phyloP scores from a whole-genome alignment of 2,113 vertebrate species.

The Leucosticte australis region DNA sequence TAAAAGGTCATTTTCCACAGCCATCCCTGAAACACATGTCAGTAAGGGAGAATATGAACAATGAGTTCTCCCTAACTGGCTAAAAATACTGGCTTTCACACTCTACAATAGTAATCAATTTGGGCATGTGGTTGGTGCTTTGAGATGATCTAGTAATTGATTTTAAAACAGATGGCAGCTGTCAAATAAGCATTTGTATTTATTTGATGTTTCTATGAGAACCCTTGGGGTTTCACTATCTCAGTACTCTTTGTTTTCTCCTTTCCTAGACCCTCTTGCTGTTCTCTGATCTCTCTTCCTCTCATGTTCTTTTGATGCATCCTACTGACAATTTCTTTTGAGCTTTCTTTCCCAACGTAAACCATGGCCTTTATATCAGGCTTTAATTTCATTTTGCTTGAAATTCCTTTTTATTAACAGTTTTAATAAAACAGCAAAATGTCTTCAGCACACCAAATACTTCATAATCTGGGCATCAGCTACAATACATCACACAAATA shows the following conservation, averaged over 20 bases:
- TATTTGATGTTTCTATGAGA: conserved; percentile 53
- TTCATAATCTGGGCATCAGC: neutral
- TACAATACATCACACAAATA: neutral
- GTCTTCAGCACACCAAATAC: neutral
- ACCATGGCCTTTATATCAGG: neutral
- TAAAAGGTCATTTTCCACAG: neutral
- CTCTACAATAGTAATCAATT: neutral
- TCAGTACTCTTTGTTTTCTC: conserved; percentile 56
- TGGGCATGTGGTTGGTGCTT: neutral
- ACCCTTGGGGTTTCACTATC: neutral
- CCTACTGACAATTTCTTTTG: conserved; percentile 46
- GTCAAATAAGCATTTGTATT: conserved; percentile 60
- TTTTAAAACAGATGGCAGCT: conserved; percentile 58
- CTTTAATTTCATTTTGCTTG: conserved; percentile 35
- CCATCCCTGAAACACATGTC: neutral
- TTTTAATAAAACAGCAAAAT: conserved; percentile 6
- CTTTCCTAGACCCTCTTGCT: conserved; percentile 3
- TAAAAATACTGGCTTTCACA: conserved; percentile 17
- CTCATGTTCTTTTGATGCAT: conserved; percentile 43
- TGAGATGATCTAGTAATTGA: conserved; percentile 52
- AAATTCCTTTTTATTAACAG: conserved; percentile 5
- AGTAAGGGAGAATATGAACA: neutral
- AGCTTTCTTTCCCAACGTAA: neutral
- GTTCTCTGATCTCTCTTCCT: conserved; percentile 45
- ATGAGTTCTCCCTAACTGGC: neutral